Evolutionary conservation across 2,888 invertebrate species (phyloP), one percentile per base, ranked within the genome.

Genomic region (Ochropleura leucogaster): DNA sequence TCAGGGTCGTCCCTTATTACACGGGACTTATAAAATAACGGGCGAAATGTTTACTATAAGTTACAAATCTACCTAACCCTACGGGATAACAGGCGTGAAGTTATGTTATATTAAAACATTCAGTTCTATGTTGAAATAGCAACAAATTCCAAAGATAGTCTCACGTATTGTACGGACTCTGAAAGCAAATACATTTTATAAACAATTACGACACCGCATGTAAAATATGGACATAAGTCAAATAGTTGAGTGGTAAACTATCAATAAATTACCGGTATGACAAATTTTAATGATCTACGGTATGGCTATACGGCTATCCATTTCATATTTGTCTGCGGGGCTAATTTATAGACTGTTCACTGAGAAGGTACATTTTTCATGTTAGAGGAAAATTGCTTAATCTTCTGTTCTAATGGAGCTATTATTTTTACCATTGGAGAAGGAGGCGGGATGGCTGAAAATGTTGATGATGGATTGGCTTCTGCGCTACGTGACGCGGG

Each of bases 271-370:
- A 65, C 59, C 30, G 44, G 20, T 68, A 63, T 55, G 81, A 78
- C 84, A 84, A 81, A 79, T 77, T 77, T 66, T 68, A 73, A 82
- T 79, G 77, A 79, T 82, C 59, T 73, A 79, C 68, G 30, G 62
- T 20, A 66, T 49, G 57, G 57, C 65, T 40, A 59, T 59, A 40
- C 59, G 44, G n/a, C 44, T 62, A 62, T 57, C 53, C 65, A 69
- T 76, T 74, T 84, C 62, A 74, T 66, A 72, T 72, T 82, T 71
- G 59, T 76, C 73, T 66, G 47, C 16, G 51, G n/a, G n/a, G 20
- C 57, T 67, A 78, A 78, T 78, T 70, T 82, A 74, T 74, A 47
- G 78, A 40, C 64, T 57, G 64, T 3, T 62, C 68, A 44, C 47
- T 51, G 49, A 64, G 62, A 16, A 62, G 12, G 65, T 51, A 64